phyloP scores from a whole-genome alignment of 1,140 invertebrate species.

The Diorhabda sublineata region DNA sequence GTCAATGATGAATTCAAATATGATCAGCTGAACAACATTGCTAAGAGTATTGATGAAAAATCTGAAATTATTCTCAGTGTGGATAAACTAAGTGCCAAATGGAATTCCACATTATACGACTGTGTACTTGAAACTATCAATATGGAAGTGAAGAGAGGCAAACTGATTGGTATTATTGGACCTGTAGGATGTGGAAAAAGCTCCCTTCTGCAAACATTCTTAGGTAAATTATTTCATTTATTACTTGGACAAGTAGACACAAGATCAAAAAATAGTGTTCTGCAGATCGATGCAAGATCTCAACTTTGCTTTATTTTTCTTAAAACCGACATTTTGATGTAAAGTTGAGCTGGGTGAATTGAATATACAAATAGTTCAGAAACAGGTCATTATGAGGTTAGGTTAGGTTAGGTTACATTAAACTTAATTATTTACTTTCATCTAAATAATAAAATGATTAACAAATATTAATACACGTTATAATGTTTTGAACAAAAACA shows the following conservation, averaged over 20 bases:
- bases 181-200: constrained; percentile 60
- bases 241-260: not conserved
- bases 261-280: no score
- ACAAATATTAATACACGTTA: no score
- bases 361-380: no score
- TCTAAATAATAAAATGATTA: no score
- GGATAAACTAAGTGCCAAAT: constrained; percentile 46
- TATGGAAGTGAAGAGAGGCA: constrained; percentile 51
- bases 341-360: no score
- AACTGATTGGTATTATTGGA: constrained; percentile 58
- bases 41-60: constrained; percentile 1
- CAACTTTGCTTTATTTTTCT: no score
- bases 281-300: no score
- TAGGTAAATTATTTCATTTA: constrained; percentile 40
- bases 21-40: constrained; percentile 1
- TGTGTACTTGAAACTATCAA: constrained; percentile 50
- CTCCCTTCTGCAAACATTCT: constrained; percentile 47
- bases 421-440: no score
- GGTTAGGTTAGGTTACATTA: no score
- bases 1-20: constrained; percentile 50
- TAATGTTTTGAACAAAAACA: no score
- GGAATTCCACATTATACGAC: constrained; percentile 39
- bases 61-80: constrained; percentile 33
- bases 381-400: no score
- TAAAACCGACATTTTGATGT: no score